A percentile compares a stretch with the other conserved stretches of the same genome.
phyloP scores from a whole-genome alignment of 2,888 invertebrate species.

The Plebejus anna region DNA sequence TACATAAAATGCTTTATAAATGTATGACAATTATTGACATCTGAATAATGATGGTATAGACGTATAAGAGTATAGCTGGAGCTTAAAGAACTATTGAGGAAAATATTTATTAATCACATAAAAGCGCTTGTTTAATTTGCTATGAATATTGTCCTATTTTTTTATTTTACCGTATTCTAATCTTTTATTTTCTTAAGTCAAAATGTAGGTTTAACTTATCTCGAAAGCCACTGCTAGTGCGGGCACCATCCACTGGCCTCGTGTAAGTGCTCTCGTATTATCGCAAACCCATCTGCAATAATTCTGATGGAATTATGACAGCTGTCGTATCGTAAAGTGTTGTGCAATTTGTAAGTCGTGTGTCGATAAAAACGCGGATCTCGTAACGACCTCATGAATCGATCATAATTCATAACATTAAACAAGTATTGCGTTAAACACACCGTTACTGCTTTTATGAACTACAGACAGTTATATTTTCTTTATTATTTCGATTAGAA shows the following conservation, averaged over 20 bases:
- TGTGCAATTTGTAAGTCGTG: constrained; percentile 33
- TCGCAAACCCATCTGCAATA: constrained; percentile 27
- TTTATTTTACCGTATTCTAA: too few species aligned
- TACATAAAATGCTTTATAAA: too few species aligned
- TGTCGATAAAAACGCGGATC: constrained; percentile 30
- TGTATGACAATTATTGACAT: background rate
- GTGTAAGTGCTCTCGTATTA: constrained; percentile 17
- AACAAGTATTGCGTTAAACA: background rate
- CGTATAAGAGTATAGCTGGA: too few species aligned
- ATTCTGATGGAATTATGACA: constrained; percentile 35
- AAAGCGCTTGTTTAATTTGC: too few species aligned
- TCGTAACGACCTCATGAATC: constrained; percentile 13
- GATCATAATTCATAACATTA: constrained; percentile 5
- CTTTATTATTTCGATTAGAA: background rate
- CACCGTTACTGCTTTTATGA: background rate
- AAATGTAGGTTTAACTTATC: background rate
- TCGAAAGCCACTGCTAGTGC: background rate
- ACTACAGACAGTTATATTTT: background rate
- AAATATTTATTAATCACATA: too few species aligned
- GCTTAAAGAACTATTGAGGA: too few species aligned
- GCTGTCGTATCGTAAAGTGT: constrained; percentile 36
- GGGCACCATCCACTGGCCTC: background rate
- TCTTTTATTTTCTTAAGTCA: too few species aligned
- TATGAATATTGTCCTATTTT: too few species aligned
- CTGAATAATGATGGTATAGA: background rate